Conservation (phyloP, 2,888 invertebrate species). For the Aleiodes testaceus region DNA sequence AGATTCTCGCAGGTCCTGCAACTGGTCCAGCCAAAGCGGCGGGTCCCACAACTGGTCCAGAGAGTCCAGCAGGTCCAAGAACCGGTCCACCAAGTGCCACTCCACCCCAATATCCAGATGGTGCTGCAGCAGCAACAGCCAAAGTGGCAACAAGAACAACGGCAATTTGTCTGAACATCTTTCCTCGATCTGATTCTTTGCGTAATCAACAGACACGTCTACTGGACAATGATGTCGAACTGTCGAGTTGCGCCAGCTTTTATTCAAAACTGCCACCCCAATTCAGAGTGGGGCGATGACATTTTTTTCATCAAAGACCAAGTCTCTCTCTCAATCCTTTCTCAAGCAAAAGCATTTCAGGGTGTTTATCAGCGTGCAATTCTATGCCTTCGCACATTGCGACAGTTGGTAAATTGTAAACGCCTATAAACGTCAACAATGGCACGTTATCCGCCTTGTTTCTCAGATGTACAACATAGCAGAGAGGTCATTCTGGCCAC, state of each 20-base stretch:
- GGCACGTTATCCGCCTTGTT: conserved; percentile 36
- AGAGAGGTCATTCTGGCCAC: conserved; percentile 28
- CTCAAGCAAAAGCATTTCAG: conserved; percentile 28
- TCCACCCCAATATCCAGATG: conserved; percentile 62
- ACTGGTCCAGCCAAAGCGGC: conserved; percentile 64
- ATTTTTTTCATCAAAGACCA: conserved; percentile 57
- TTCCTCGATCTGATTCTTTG: conserved; percentile 34
- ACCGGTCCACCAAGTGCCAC: conserved; percentile 64
- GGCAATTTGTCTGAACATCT: conserved; percentile 62
- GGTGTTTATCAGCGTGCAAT: conserved; percentile 48
- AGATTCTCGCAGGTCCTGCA: conserved; percentile 65
- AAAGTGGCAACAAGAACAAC: conserved; percentile 59
- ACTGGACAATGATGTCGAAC: conserved; percentile 60
- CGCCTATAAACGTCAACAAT: conserved; percentile 45
- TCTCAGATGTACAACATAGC: conserved; percentile 9
- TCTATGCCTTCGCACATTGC: conserved; percentile 47
- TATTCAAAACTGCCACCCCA: conserved; percentile 60
- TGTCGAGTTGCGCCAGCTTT: conserved; percentile 59
- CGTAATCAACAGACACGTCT: conserved; percentile 44
- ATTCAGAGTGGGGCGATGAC: conserved; percentile 65
- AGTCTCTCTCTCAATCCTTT: conserved; percentile 59
- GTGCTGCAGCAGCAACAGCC: conserved; percentile 63
- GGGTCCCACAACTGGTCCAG: conserved; percentile 64
- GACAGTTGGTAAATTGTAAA: conserved; percentile 50
- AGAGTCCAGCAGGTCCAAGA: conserved; percentile 62